phyloP scores from a whole-genome alignment of 2,888 invertebrate species.

The Copidosoma aretas region DNA sequence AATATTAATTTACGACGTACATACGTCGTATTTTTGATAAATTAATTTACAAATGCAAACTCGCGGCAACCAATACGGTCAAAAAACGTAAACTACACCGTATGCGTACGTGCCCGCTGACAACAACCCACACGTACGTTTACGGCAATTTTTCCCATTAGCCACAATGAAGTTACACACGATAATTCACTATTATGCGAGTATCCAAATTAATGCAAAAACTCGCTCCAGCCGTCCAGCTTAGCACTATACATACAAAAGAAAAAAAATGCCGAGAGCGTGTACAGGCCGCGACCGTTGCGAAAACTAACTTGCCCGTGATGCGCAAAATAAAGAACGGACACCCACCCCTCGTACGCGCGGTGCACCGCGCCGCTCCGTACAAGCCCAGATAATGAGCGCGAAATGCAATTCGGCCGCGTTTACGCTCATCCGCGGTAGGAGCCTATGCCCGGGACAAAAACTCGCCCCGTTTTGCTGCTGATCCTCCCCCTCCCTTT shows the following conservation, averaged over 20 bases:
- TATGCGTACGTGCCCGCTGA: no score
- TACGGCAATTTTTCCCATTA: conserved; percentile 3
- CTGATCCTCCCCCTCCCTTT: background rate
- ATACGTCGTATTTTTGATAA: no score
- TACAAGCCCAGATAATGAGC: conserved; percentile 10
- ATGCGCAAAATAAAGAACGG: conserved; percentile 7
- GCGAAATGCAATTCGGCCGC: conserved; percentile 23
- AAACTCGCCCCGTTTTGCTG: background rate
- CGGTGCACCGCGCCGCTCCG: background rate
- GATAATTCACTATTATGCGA: background rate
- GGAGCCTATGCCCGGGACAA: conserved; percentile 13
- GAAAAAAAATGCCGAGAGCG: background rate
- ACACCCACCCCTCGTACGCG: background rate
- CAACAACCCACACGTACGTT: no score
- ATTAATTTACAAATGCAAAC: no score
- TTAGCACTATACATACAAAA: background rate
- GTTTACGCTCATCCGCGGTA: conserved; percentile 15
- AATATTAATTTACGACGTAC: no score
- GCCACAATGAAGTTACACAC: conserved; percentile 10
- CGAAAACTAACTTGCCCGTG: conserved; percentile 2
- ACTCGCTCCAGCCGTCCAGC: conserved; percentile 3
- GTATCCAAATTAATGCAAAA: conserved; percentile 21
- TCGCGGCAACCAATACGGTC: no score
- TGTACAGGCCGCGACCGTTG: background rate
- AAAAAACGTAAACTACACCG: no score